Percentiles rank a stretch among this genome's conserved stretches.
Conservation (phyloP, 2,113 vertebrate genomes). For the Terrapene triunguis region DNA sequence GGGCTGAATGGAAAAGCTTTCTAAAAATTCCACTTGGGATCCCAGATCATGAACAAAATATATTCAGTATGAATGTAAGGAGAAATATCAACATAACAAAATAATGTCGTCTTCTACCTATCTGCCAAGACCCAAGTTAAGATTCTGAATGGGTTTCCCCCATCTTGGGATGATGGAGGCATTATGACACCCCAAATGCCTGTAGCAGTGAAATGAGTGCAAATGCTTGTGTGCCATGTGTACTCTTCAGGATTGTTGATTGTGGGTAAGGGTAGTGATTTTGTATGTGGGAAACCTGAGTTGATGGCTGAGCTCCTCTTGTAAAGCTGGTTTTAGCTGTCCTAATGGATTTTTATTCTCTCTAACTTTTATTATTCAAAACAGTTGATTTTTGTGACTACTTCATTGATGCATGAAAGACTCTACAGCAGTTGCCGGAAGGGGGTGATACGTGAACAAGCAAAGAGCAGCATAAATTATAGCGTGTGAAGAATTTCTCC, state of each 20-base stretch:
- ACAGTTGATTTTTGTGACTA: not conserved
- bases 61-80: not conserved
- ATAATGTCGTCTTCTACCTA: not conserved
- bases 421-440: not conserved
- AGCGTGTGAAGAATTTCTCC: constrained; percentile 23
- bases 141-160: not conserved
- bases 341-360: not conserved
- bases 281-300: not conserved
- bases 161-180: not conserved
- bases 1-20: not conserved
- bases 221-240: not conserved
- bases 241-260: not conserved
- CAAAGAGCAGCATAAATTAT: constrained; percentile 8
- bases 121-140: accelerated
- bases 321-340: not conserved
- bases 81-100: constrained; percentile 11
- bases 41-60: not conserved
- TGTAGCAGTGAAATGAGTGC: not conserved
- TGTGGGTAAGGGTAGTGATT: not conserved
- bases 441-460: not conserved
- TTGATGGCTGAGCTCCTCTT: not conserved
- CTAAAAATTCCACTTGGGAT: constrained; percentile 11
- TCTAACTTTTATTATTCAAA: not conserved
- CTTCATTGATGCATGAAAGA: not conserved
- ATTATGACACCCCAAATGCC: not conserved